Conservation (phyloP, 2,797 vertebrate genomes). For the Eulemur coronatus region DNA sequence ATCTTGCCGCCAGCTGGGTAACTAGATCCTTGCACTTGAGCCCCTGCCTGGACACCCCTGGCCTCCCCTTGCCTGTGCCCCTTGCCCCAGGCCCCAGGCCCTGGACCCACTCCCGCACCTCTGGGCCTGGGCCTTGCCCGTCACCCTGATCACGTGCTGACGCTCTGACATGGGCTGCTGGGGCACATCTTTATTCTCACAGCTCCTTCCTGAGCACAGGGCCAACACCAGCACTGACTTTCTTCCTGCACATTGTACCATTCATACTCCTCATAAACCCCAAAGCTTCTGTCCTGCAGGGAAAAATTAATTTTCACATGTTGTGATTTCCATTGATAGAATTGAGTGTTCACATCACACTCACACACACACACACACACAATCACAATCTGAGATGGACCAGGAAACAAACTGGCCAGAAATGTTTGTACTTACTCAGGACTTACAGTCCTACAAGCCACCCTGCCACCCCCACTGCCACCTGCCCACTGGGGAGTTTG, state of each 20-base stretch:
- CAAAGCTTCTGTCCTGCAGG: background rate
- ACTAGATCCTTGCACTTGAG: background rate
- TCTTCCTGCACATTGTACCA: background rate
- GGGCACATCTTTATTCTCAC: background rate
- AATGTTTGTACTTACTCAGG: background rate
- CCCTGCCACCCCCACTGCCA: background rate
- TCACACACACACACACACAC: no score
- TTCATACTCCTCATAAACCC: background rate
- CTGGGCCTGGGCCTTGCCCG: background rate
- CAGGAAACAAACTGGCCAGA: background rate
- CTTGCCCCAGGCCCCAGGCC: background rate
- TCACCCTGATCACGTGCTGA: background rate
- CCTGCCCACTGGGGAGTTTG: background rate
- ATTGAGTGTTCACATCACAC: background rate
- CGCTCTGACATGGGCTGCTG: background rate
- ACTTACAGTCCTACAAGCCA: background rate
- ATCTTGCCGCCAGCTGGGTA: background rate
- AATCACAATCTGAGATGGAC: background rate
- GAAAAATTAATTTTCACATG: conserved; percentile 14
- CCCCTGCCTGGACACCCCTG: background rate
- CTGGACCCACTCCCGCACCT: background rate
- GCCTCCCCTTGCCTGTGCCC: background rate
- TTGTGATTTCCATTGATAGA: conserved; percentile 27
- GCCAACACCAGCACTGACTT: background rate
- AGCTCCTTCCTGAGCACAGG: background rate